phyloP scores from a whole-genome alignment of 1,140 invertebrate species.

The Drosophila erecta region DNA sequence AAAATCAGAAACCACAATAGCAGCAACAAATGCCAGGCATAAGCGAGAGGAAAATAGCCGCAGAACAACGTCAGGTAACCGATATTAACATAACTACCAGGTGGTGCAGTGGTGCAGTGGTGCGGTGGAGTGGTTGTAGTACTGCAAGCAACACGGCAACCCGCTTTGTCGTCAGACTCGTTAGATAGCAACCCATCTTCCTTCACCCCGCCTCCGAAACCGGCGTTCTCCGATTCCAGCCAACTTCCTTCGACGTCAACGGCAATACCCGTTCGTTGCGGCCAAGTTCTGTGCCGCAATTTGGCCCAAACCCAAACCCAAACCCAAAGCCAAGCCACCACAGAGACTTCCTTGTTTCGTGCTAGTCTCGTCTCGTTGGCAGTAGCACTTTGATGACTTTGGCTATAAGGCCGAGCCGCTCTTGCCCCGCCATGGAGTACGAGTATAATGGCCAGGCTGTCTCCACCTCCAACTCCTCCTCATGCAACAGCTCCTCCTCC shows the following conservation, averaged over 20 bases:
- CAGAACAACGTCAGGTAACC: slow-evolving; percentile 45
- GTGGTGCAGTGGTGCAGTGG: slow-evolving; percentile 19
- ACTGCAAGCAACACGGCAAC: slow-evolving; percentile 42
- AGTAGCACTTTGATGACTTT: slow-evolving; percentile 79
- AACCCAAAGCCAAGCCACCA: slow-evolving; percentile 35
- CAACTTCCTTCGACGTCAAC: slow-evolving; percentile 40
- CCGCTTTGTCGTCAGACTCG: slow-evolving; percentile 72
- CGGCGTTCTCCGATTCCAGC: slow-evolving; percentile 4
- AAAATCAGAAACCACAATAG: slow-evolving; percentile 43
- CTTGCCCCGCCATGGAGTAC: neutral
- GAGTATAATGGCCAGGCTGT: slow-evolving; percentile 38
- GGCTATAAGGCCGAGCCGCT: slow-evolving; percentile 53
- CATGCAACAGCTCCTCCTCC: no score
- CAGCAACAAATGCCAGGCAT: slow-evolving; percentile 7
- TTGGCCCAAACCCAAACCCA: slow-evolving; percentile 55
- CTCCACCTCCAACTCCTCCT: slow-evolving; percentile 18
- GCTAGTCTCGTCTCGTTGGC: slow-evolving; percentile 62
- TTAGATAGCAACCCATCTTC: slow-evolving; percentile 69
- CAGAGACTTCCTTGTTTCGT: slow-evolving; percentile 77
- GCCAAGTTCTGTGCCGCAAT: slow-evolving; percentile 76
- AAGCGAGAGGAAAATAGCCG: slow-evolving; percentile 28
- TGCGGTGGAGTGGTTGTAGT: slow-evolving; percentile 7
- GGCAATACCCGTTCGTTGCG: slow-evolving; percentile 59
- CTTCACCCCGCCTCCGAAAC: slow-evolving; percentile 22
- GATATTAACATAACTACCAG: slow-evolving; percentile 79